Percentiles rank a stretch among this genome's conserved stretches.
These are phyloP conservation scores for Probosciger aterrimus DNA, from an alignment of 2,113 vertebrate genomes.

Conservation along the genomic window DNA sequence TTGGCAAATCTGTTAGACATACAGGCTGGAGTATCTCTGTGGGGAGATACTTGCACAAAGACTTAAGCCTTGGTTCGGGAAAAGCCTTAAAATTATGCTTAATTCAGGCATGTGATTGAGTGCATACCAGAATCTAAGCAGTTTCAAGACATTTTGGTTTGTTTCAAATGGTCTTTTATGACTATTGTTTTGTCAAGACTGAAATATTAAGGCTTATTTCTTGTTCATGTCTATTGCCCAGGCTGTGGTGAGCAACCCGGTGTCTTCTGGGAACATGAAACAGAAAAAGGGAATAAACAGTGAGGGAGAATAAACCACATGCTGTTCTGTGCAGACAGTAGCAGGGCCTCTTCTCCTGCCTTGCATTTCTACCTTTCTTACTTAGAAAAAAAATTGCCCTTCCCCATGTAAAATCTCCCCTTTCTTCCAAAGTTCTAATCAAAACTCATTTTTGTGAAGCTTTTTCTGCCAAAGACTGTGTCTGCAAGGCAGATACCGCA, in stretches of 20 bases:
- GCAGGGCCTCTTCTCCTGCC: not conserved
- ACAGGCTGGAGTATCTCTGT: not conserved
- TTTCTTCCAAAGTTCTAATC: not conserved
- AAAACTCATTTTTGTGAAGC: not conserved
- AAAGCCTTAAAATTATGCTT: not conserved
- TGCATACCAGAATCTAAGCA: not conserved
- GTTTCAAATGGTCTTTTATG: not conserved
- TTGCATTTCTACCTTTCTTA: not conserved
- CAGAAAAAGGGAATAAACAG: not conserved
- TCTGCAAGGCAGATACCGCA: accelerated
- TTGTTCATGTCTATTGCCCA: not conserved
- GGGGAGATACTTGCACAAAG: not conserved
- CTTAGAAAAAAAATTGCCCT: not conserved
- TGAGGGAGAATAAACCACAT: accelerated
- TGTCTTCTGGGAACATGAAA: not conserved
- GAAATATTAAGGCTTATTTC: not conserved
- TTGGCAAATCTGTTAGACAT: not conserved
- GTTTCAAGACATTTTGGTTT: not conserved
- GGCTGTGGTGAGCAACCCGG: accelerated
- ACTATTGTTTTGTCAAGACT: not conserved
- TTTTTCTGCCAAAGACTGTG: not conserved
- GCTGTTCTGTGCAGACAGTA: not conserved
- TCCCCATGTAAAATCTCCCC: not conserved
- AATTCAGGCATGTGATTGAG: not conserved
- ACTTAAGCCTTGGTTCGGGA: not conserved